A percentile compares a stretch with the other conserved stretches of the same genome.
phyloP scores from a whole-genome alignment of 2,888 invertebrate species.

The Mythimna impura region DNA sequence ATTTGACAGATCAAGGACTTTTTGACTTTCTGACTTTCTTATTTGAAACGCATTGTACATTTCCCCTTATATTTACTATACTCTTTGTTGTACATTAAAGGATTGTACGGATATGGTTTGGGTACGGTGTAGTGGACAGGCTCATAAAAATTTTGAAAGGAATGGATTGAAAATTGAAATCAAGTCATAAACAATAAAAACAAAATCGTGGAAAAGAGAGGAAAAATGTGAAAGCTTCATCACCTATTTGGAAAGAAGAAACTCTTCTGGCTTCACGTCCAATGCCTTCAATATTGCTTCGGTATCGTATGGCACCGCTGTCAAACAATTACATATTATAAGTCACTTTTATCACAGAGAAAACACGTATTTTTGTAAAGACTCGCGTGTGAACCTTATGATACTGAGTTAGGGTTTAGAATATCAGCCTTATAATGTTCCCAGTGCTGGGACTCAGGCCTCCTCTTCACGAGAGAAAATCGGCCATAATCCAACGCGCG shows the following conservation, averaged over 20 bases:
- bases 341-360: neutral
- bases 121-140: too few species aligned
- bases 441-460: too few species aligned
- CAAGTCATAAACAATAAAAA: neutral
- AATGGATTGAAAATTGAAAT: neutral
- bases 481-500: too few species aligned
- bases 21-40: too few species aligned
- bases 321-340: constrained; percentile 1
- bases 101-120: too few species aligned
- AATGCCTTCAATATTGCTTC: constrained; percentile 51
- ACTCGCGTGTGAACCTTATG: neutral
- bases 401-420: neutral
- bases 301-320: constrained; percentile 53
- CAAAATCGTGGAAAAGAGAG: neutral
- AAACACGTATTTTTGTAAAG: neutral
- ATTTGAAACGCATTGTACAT: too few species aligned
- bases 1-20: too few species aligned
- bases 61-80: too few species aligned
- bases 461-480: too few species aligned
- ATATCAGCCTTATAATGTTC: too few species aligned
- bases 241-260: constrained; percentile 27
- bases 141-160: neutral
- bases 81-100: too few species aligned
- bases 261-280: constrained; percentile 50
- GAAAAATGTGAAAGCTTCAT: neutral